Evolutionary conservation across 1,140 invertebrate genomes (phyloP), one percentile per base, ranked within the genome.

Genomic region (Mya arenaria): DNA sequence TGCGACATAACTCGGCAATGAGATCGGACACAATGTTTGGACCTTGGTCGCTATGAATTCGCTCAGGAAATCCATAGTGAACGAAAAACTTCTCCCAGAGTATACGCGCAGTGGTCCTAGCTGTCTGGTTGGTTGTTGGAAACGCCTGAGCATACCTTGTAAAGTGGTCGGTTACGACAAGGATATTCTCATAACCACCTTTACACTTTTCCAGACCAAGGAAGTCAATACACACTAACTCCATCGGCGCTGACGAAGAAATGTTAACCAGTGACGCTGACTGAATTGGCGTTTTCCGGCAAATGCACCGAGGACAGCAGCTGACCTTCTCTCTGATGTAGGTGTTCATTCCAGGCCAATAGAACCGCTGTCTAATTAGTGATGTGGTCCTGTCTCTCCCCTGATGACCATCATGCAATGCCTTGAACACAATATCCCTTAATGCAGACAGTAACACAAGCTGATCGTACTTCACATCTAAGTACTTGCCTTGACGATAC

Each of bases 221-320:
- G 36, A 82, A 84, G 41, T 86, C 85, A 4, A 84, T 58, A 41
- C 56, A 80, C 2, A 86, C 30, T 19, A 86, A 30, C 60, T 86
- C 82, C 62, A 84, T 23, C 1, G 85, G 84, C 13, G 32, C 32
- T 0, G 0, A 23, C 0, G 48, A 41, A 32, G 8, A 23, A n/a
- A 58, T 58, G 3, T 48, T 19, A 10, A 73, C 52, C n/a, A 58
- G n/a, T 34, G 13, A 4, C 15, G 52, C 55, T 23, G 30, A 6
- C 4, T 23, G 4, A n/a, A 19, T n/a, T 6, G 15, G 6, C 5
- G 48, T 30, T 32, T 56, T 72, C n/a, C 69, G 15, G 2, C 48
- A 15, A 1, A 36, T 34, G 19, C 69, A 32, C 23, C 55, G 2
- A 19, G 10, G 4, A 36, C 41, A 73, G 39, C 23, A 58, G 10